These are phyloP conservation scores for Scaptomyza hsui DNA, from an alignment of 1,140 invertebrate species.

Conservation along the genomic window DNA sequence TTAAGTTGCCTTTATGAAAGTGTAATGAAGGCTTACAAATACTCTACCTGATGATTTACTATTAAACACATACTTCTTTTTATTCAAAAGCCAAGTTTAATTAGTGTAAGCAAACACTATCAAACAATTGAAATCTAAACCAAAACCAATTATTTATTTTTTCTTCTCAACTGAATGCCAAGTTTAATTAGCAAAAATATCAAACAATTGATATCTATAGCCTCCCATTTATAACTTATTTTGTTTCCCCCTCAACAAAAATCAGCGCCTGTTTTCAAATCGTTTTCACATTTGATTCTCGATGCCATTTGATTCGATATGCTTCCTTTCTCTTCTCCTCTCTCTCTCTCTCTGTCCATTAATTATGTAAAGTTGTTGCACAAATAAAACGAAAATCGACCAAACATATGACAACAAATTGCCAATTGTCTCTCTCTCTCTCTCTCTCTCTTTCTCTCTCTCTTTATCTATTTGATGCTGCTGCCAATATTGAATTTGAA, in stretches of 20 bases:
- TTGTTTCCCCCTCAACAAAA: constrained; percentile 8
- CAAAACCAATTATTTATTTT: neutral
- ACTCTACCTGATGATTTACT: too few relatives aligned
- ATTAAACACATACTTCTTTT: too few relatives aligned
- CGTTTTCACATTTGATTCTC: constrained; percentile 24
- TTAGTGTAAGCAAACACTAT: neutral
- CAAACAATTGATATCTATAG: constrained; percentile 6
- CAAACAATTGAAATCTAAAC: neutral
- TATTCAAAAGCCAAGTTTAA: neutral
- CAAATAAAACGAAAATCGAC: constrained; percentile 68
- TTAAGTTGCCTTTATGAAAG: too few relatives aligned
- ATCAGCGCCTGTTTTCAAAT: constrained; percentile 33
- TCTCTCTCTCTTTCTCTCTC: constrained; percentile 1
- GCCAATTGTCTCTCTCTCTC: constrained; percentile 20
- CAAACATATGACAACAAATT: constrained; percentile 71
- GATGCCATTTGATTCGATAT: constrained; percentile 12
- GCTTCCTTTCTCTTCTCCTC: neutral
- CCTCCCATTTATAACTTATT: constrained; percentile 4
- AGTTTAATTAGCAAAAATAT: constrained; percentile 1
- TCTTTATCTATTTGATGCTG: constrained; percentile 31
- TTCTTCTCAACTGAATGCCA: neutral
- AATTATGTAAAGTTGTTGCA: constrained; percentile 67
- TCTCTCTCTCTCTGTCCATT: constrained; percentile 24
- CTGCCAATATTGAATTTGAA: constrained; percentile 80
- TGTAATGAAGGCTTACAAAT: too few relatives aligned